These are phyloP conservation scores for Dendrocincla fuliginosa DNA, from an alignment of 2,797 vertebrate species.

Conservation along the genomic window DNA sequence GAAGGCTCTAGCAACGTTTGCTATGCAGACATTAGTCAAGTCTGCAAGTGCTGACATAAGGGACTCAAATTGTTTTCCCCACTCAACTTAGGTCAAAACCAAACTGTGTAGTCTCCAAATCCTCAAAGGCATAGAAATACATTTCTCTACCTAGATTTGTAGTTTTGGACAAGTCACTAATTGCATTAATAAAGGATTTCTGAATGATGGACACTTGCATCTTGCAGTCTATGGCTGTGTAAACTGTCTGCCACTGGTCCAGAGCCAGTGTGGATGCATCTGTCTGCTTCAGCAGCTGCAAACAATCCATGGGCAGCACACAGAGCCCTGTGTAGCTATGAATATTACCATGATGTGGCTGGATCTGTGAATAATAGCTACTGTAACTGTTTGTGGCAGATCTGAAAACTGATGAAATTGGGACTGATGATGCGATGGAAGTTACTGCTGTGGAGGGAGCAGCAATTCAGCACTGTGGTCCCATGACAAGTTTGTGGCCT, in stretches of 20 bases:
- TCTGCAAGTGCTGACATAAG: background rate
- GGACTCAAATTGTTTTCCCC: background rate
- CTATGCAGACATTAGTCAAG: background rate
- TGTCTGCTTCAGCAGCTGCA: background rate
- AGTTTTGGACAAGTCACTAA: background rate
- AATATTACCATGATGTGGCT: accelerated
- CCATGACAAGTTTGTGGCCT: background rate
- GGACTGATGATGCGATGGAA: background rate
- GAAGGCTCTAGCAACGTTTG: background rate
- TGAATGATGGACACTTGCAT: background rate
- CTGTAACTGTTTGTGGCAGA: background rate
- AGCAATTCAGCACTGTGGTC: background rate
- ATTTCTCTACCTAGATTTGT: background rate
- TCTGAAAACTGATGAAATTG: background rate
- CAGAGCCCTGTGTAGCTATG: background rate
- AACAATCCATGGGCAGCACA: background rate
- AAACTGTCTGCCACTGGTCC: background rate
- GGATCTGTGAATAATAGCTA: background rate
- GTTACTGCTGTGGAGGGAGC: background rate
- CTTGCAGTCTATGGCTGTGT: accelerated
- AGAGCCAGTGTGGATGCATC: accelerated
- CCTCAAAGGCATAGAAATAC: background rate
- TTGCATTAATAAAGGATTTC: background rate
- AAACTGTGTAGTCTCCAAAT: background rate
- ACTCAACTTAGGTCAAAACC: background rate